These are phyloP conservation scores for Salvelinus fontinalis DNA, from an alignment of 2,113 vertebrate species.

Conservation along the genomic window DNA sequence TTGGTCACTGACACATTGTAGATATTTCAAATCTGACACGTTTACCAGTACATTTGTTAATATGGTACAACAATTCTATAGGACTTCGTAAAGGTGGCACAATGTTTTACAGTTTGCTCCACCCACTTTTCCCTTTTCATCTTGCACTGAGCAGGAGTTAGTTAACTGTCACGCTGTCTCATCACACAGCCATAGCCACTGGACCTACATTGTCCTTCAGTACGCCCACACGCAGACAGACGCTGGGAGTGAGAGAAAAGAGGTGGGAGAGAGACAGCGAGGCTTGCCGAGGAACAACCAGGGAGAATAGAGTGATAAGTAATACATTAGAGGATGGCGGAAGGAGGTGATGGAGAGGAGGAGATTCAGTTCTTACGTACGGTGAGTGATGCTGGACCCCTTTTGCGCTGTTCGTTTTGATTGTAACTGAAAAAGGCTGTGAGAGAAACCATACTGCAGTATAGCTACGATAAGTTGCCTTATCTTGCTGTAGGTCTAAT, in stretches of 20 bases:
- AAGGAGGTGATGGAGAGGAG: conserved; percentile 87
- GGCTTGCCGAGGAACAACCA: conserved; percentile 11
- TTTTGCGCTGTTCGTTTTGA: not conserved
- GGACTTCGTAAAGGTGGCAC: not conserved
- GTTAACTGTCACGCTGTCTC: conserved; percentile 54
- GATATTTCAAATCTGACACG: no score
- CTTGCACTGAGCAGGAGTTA: conserved; percentile 50
- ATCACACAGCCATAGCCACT: conserved; percentile 43
- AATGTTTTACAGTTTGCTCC: not conserved
- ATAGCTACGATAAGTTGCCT: not conserved
- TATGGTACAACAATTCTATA: no score
- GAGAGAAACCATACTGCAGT: not conserved
- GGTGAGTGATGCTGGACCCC: conserved; percentile 74
- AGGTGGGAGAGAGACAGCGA: not conserved
- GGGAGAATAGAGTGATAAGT: conserved; percentile 1
- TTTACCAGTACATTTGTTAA: no score
- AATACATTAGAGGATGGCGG: conserved; percentile 78
- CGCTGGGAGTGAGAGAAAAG: conserved; percentile 21
- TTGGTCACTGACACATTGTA: no score
- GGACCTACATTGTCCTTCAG: conserved; percentile 48
- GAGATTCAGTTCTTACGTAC: conserved; percentile 92
- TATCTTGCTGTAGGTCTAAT: not conserved
- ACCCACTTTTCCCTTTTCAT: conserved; percentile 51
- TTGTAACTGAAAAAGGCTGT: not conserved
- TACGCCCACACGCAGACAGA: conserved; percentile 14